Evolutionary conservation across 2,888 invertebrate genomes (phyloP), one percentile per base, ranked within the genome.

Genomic region (Hetaerina titia): DNA sequence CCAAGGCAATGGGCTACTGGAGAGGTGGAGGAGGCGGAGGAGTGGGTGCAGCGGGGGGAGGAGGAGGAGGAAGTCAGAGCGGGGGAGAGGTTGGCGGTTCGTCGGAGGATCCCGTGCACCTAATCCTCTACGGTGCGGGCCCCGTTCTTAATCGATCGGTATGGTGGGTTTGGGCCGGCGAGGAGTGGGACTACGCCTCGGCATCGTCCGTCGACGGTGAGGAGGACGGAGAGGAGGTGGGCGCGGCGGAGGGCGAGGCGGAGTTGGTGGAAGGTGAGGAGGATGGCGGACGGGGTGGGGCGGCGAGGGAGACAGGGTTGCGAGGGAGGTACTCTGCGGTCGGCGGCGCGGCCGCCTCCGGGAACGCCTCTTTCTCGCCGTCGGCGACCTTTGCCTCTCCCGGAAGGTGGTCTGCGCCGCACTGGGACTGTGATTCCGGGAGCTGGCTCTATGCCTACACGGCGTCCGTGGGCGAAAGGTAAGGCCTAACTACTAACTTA

Each of bases 371-470:
- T 31, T 64, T 56, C n/a, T 74, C 92, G 57, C 63, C 64, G 45
- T 15, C 64, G 63, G 25, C 25, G 25, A 31, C 31, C 22, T 81
- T 81, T 13, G 9, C 92, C 22, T 25, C 56, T 6, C 92, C 95
- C 57, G 96, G 96, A 58, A 69, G 58, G n/a, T 97, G 97, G 97
- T 96, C 96, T n/a, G 96, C 96, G 63, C 96, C 96, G 57, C 97
- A 97, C 96, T 96, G 96, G 95, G 97, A 97, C 95, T 97, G 97
- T 95, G 96, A 96, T 81, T 96, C 96, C 17, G 96, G 96, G 25
- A 96, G 95, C 63, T 97, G 97, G 97, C 96, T 97, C 95, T 96
- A 96, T 95, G 96, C 96, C 87, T 97, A 96, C 95, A 95, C 96
- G 57, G 95, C 96, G 56, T 96, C 96, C 95, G 96, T 96, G 63